Base-by-base conservation (phyloP, 2,113 vertebrate genomes). In the Hassar affinis region DNA sequence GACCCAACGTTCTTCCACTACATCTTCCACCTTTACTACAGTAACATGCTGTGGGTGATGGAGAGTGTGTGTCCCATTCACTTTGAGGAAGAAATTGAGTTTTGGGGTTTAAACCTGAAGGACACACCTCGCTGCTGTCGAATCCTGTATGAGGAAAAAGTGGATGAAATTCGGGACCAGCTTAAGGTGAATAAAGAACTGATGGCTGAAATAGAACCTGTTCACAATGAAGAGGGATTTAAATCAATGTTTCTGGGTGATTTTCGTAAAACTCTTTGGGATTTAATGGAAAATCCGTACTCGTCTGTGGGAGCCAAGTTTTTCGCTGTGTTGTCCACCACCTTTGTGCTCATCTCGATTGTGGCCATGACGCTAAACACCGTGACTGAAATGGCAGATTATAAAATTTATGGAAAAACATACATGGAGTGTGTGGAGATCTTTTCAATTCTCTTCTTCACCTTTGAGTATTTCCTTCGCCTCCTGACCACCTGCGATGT, bases 281-380 rank as follows among this genome's bases (percentile, higher is more conserved):
- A 97, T 88, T 88, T 98, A 74, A 94, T 96, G 86, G 96, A 98
- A 90, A 96, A 96, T 83, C 96, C 96, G 0, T 97, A 94, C 89
- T 97, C 96, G 2, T 96, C 96, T 2, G 52, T 96, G 30, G 79
- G 92, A n/a, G 96, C 96, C 75, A 97, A 97, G 92, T 90, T 93
- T 9, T 95, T 96, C 14, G 95, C 96, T 14, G 93, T 98, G 75
- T 93, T 95, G 87, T 97, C 96, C 0, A 97, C 95, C 86, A 83
- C 96, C 66, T 96, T 96, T 80, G 96, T 98, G 81, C 94, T 98
- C 1, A 90, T 97, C 88, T 98, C 96, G 57, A 95, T 97, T 0
- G 94, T 96, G 82, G 93, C 95, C 52, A 97, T 98, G 96, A 96
- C 95, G 0, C 88, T 98, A 75, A 96, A 96, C 89, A 97, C 96